Conservation (phyloP, 1,140 invertebrate genomes). For the Melanaphis sacchari region DNA sequence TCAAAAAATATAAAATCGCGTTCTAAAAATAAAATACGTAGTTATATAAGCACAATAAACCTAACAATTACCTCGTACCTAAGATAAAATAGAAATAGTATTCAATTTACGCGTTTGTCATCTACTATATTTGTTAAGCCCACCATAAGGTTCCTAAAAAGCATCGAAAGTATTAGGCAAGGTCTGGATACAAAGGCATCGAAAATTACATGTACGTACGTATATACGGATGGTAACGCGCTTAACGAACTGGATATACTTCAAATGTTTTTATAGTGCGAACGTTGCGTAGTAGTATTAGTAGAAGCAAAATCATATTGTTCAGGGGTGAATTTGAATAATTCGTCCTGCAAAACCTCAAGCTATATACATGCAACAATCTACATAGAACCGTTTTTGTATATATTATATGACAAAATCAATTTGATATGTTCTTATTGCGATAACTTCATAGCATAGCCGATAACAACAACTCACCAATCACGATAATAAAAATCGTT, state of each 20-base stretch:
- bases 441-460: not conserved
- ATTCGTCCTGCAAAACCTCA: not conserved
- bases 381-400: not conserved
- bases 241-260: constrained; percentile 28
- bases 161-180: not conserved
- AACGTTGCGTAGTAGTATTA: not conserved
- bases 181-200: not conserved
- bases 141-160: not conserved
- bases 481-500: too few species aligned
- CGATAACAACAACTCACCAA: too few species aligned
- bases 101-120: not conserved
- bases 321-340: constrained; percentile 7
- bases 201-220: not conserved
- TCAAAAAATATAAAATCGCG: not conserved
- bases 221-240: not conserved
- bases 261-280: constrained; percentile 1
- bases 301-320: not conserved
- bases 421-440: not conserved
- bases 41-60: not conserved
- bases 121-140: not conserved
- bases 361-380: not conserved
- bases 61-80: not conserved
- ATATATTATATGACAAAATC: not conserved
- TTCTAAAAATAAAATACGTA: not conserved
- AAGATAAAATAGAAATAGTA: not conserved